Evolutionary conservation across 2,113 vertebrate genomes (phyloP).

Genomic region (Cepphus grylle): DNA sequence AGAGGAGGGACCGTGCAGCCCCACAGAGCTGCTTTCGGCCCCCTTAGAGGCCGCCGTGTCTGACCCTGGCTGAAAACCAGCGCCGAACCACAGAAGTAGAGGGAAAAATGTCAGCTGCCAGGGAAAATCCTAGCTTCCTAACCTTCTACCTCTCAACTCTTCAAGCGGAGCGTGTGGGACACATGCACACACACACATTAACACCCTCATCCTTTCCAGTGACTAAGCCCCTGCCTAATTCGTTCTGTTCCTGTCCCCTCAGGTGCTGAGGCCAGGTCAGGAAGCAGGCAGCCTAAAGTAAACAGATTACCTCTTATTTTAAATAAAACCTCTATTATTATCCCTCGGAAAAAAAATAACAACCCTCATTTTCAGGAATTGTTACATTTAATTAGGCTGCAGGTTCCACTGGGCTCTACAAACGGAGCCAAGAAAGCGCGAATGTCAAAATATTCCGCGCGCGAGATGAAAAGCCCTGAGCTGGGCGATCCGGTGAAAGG

Average conservation of each 20-base stretch:
- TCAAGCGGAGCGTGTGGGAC: background rate
- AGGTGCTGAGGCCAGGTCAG: conserved; percentile 70
- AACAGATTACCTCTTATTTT: conserved; percentile 67
- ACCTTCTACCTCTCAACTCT: conserved; percentile 7
- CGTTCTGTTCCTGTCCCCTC: conserved; percentile 66
- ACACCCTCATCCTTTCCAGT: conserved; percentile 57
- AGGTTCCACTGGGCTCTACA: conserved; percentile 63
- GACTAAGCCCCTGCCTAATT: conserved; percentile 47
- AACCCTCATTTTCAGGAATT: conserved; percentile 68
- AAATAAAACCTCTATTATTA: conserved; percentile 70
- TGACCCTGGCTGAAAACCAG: background rate
- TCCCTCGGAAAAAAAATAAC: conserved; percentile 55
- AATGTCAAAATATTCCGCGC: conserved; percentile 68
- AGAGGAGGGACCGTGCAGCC: background rate
- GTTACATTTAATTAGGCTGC: conserved; percentile 67
- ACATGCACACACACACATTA: background rate
- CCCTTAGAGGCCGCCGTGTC: background rate
- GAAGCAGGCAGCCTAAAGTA: conserved; percentile 69
- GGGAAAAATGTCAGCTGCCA: background rate
- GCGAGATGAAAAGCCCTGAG: conserved; percentile 38
- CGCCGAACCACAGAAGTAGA: background rate
- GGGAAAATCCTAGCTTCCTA: conserved; percentile 37
- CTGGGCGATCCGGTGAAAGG: background rate
- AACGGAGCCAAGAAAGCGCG: conserved; percentile 40
- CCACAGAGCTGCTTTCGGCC: background rate